phyloP scores from a whole-genome alignment of 2,888 invertebrate genomes.

The Ophion ellenae region DNA sequence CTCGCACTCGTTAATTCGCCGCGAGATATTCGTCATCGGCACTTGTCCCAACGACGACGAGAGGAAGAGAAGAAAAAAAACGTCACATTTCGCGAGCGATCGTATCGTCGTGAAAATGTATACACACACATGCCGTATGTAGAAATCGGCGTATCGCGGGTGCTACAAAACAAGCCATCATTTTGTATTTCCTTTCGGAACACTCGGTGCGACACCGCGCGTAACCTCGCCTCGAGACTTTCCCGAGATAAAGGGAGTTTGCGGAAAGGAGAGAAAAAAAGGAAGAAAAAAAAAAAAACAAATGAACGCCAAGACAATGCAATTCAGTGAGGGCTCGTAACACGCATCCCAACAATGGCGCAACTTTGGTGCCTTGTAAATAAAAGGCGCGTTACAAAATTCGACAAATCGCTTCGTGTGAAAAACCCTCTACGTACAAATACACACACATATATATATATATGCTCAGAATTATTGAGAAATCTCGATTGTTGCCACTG shows the following conservation, averaged over 20 bases:
- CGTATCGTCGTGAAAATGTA: constrained; percentile 76
- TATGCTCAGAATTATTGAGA: constrained; percentile 63
- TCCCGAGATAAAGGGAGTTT: constrained; percentile 43
- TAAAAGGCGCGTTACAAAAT: constrained; percentile 64
- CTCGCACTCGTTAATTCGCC: constrained; percentile 10
- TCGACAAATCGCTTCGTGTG: constrained; percentile 68
- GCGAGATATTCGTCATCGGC: neutral
- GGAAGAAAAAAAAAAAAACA: neutral
- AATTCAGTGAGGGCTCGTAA: constrained; percentile 27
- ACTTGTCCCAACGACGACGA: constrained; percentile 13
- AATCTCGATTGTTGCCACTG: constrained; percentile 62
- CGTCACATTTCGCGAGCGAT: constrained; percentile 72
- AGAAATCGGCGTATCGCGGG: constrained; percentile 69
- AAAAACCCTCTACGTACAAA: constrained; percentile 35
- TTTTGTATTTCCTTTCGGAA: constrained; percentile 20
- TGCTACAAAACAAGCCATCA: constrained; percentile 53
- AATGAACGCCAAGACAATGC: neutral
- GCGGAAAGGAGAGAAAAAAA: constrained; percentile 13
- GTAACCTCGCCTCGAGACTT: constrained; percentile 62
- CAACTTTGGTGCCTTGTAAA: constrained; percentile 8
- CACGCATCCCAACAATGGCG: constrained; percentile 53
- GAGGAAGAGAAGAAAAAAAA: constrained; percentile 45
- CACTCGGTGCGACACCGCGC: constrained; percentile 55
- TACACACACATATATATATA: neutral
- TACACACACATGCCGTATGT: no score